These are phyloP conservation scores for Chelon labrosus DNA, from an alignment of 2,797 vertebrate genomes.

Conservation along the genomic window DNA sequence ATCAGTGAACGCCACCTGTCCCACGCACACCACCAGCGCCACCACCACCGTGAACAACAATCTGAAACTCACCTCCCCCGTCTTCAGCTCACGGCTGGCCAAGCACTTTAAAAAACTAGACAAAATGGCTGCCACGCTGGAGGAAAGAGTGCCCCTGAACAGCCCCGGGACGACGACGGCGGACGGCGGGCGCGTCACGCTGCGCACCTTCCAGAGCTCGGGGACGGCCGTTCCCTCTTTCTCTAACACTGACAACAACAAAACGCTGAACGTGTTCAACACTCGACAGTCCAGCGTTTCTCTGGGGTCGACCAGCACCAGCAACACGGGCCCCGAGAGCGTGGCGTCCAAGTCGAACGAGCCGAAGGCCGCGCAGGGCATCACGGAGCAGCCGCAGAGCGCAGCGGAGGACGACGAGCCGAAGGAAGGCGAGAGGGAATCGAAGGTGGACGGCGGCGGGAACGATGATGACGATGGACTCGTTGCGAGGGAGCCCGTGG, in stretches of 20 bases:
- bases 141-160: slow-evolving; percentile 90
- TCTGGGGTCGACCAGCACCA: slow-evolving; percentile 83
- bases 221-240: slow-evolving; percentile 61
- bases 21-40: slow-evolving; percentile 47
- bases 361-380: slow-evolving; percentile 72
- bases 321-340: slow-evolving; percentile 72
- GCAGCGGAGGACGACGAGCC: slow-evolving; percentile 57
- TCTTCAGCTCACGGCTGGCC: slow-evolving; percentile 84
- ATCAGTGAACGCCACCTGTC: slow-evolving; percentile 53
- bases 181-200: slow-evolving; percentile 60
- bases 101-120: slow-evolving; percentile 96
- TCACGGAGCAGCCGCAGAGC: slow-evolving; percentile 65
- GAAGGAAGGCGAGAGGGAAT: slow-evolving; percentile 85
- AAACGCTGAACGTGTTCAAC: slow-evolving; percentile 84
- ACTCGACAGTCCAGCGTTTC: slow-evolving; percentile 87
- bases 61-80: slow-evolving; percentile 87
- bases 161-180: slow-evolving; percentile 61
- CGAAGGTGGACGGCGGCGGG: slow-evolving; percentile 76
- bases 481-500: slow-evolving; percentile 82
- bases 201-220: slow-evolving; percentile 73
- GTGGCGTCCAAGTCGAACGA: slow-evolving; percentile 71
- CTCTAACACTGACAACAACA: slow-evolving; percentile 77
- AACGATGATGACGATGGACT: slow-evolving; percentile 82
- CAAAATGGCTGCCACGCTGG: slow-evolving; percentile 92
- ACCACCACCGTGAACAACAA: slow-evolving; percentile 78